Conservation (phyloP, 2,113 vertebrate genomes). For the Scytalopus superciliaris region DNA sequence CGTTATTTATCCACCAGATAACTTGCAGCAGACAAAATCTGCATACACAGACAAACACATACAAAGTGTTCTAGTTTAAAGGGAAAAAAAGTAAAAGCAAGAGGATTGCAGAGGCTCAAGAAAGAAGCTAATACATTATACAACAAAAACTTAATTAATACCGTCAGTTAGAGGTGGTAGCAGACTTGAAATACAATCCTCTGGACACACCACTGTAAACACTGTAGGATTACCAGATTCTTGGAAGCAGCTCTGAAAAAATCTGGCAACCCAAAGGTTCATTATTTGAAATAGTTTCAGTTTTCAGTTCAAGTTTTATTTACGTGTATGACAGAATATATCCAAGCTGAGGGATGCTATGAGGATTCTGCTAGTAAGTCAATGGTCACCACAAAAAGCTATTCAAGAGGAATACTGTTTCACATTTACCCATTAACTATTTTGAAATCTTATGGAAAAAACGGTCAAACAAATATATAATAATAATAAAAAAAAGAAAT, state of each 20-base stretch:
- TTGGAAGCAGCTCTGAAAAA: neutral
- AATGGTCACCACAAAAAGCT: neutral
- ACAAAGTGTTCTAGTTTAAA: neutral
- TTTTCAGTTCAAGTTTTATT: neutral
- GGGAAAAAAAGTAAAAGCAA: neutral
- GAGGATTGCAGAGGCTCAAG: neutral
- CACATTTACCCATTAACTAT: neutral
- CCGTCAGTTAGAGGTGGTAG: neutral
- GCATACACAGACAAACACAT: neutral
- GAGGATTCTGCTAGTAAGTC: neutral
- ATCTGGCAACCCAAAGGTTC: neutral
- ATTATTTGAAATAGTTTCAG: neutral
- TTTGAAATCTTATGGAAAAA: neutral
- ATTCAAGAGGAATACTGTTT: neutral
- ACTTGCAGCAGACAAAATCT: neutral
- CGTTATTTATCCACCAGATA: neutral
- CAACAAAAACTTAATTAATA: neutral
- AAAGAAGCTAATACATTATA: neutral
- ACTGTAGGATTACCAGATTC: neutral
- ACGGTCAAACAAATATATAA: too few relatives aligned
- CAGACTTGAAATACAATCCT: neutral
- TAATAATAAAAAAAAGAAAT: neutral
- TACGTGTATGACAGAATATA: neutral
- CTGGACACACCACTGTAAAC: neutral
- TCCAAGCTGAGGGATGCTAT: neutral